Base-by-base conservation (phyloP, 2,113 vertebrate species). In the Pachycephala philippinensis region DNA sequence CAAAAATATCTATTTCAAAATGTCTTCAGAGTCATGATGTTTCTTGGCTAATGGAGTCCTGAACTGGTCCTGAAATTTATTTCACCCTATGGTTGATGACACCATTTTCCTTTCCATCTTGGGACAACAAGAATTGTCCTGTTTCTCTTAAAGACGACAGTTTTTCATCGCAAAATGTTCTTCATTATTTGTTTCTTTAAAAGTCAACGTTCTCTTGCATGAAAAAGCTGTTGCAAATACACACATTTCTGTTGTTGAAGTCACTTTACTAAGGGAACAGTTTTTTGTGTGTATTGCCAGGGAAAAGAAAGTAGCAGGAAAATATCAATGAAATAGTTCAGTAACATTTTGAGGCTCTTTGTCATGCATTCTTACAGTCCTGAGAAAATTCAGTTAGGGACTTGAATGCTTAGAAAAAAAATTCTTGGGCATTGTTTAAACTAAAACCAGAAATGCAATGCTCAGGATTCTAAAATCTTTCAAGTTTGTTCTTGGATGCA, bases 321-420 rank as follows among this genome's bases (percentile, higher is more conserved):
- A 94, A 54, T 79, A 35, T 84, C 89, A 94, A 72, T 93, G 44
- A 97, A 96, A 84, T 78, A 78, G 44, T 84, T 95, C 69, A 84
- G n/a, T 72, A 86, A 56, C 21, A 69, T 74, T 88, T 57, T 70
- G 83, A 87, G 89, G 53, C 63, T 94, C 17, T 81, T 90, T 96
- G 85, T 71, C 63, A 49, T 83, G 70, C 39, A 18, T 75, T 9
- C 27, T 81, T 75, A 35, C 24, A 88, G 42, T 89, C 42, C 89
- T 50, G 30, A 88, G 86, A 87, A 96, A 96, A 85, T 81, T 81
- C 54, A 27, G 45, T 90, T 72, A 76, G 13, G 10, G 49, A 70
- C 66, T 96, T 79, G 63, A 87, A 79, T 59, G 18, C 69, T 68
- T 24, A 93, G 35, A 19, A 63, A 64, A 71, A 80, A 83, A 91